Evolutionary conservation across 2,113 vertebrate genomes (phyloP).

Genomic region (Dendropsophus ebraccatus): DNA sequence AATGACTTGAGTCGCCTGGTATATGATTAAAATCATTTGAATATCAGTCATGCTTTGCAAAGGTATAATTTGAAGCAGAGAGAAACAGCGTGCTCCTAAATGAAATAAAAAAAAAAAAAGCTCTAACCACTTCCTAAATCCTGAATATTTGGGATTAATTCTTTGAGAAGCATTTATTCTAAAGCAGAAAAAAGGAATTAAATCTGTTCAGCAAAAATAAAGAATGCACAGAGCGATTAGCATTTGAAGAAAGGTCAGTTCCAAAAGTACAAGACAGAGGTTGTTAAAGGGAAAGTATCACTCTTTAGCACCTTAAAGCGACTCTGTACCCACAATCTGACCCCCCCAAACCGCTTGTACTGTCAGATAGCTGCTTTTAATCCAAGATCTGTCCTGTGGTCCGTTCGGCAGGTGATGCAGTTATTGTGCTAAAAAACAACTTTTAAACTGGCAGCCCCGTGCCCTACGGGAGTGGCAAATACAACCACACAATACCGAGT

Average conservation of each 20-base stretch:
- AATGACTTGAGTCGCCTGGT: constrained; percentile 10
- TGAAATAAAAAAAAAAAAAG: background rate
- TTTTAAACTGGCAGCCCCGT: too few species aligned
- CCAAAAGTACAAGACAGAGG: background rate
- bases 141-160: constrained; percentile 20
- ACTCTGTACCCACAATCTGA: too few species aligned
- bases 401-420: too few species aligned
- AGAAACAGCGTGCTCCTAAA: constrained; percentile 12
- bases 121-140: constrained; percentile 8
- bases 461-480: too few species aligned
- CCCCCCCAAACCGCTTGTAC: too few species aligned
- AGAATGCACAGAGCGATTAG: background rate
- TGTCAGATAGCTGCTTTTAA: too few species aligned
- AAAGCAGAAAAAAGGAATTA: background rate
- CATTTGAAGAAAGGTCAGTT: background rate
- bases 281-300: background rate
- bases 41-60: constrained; percentile 29
- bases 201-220: background rate
- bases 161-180: background rate
- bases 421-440: too few species aligned
- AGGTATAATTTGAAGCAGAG: constrained; percentile 42
- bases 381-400: too few species aligned
- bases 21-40: constrained; percentile 38
- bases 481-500: too few species aligned
- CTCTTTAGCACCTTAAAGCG: too few species aligned